Evolutionary conservation across 2,797 vertebrate genomes (phyloP), one percentile per base, ranked within the genome.

Genomic region (Brachymystax lenok): DNA sequence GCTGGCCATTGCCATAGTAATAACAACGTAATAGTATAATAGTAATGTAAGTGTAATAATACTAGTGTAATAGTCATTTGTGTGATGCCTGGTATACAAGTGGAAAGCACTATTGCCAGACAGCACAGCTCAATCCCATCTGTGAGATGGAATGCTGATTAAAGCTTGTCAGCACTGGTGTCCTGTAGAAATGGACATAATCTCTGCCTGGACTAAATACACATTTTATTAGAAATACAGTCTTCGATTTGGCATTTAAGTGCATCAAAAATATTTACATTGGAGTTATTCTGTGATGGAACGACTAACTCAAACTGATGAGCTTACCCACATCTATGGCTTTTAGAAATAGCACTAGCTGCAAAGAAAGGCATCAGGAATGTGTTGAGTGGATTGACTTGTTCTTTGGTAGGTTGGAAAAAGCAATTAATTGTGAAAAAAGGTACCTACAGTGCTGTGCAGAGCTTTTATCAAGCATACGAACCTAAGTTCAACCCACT

Each of bases 181-280:
- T 56, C 17, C 52, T 56, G 19, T 4, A 56, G 4, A 56, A 19
- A n/a, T n/a, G n/a, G 50, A 85, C 80, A 77, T 77, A 61, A n/a
- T n/a, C 19, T 61, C n/a, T 61, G 56, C 7, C 6, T 56, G 52
- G 19, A 19, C 2, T 6, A 5, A 5, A 19, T 17, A 21, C 8
- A 61, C 6, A 21, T n/a, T 21, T 61, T 2, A 21, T 61, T n/a
- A n/a, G 10, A 21, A 61, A 21, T 61, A 19, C 5, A 19, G 54
- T 21, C 7, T 21, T 61, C n/a, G 56, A 21, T 61, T 21, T 21
- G 56, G 7, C 7, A 8, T 61, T 21, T 7, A 61, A 61, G 19
- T 59, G 56, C 56, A 59, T n/a, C n/a, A n/a, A 59, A 59, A 8
- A n/a, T 21, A 8, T 59, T 59, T 59, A 59, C 56, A 21, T 59